Conservation (phyloP, 2,113 vertebrate species). For the Sporophila hypoxantha region DNA sequence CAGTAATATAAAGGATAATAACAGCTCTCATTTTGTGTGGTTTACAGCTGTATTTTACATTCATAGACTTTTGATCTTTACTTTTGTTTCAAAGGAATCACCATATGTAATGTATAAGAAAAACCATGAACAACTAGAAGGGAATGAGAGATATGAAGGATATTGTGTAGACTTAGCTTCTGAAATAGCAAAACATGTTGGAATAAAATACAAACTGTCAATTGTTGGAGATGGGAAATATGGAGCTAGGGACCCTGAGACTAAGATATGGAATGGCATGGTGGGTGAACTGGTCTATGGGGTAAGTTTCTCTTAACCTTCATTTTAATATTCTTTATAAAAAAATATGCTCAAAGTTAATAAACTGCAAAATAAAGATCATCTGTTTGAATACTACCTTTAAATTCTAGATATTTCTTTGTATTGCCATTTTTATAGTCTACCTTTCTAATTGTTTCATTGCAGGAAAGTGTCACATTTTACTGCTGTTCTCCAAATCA, state of each 20-base stretch:
- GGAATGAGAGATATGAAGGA: slow-evolving; percentile 99
- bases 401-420: slow-evolving; percentile 53
- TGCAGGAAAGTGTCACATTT: not conserved
- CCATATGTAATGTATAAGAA: slow-evolving; percentile 99
- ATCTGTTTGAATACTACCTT: slow-evolving; percentile 13
- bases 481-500: not conserved
- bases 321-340: slow-evolving; percentile 50
- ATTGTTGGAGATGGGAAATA: slow-evolving; percentile 98
- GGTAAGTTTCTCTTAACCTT: slow-evolving; percentile 83
- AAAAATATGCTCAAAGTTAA: slow-evolving; percentile 24
- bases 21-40: slow-evolving; percentile 29
- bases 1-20: slow-evolving; percentile 24
- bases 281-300: slow-evolving; percentile 99
- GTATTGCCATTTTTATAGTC: not conserved
- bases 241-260: slow-evolving; percentile 95
- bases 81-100: slow-evolving; percentile 90
- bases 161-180: slow-evolving; percentile 99
- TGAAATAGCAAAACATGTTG: slow-evolving; percentile 99
- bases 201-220: slow-evolving; percentile 99
- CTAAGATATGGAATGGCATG: slow-evolving; percentile 99
- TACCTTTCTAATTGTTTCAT: not conserved
- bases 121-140: slow-evolving; percentile 96
- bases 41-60: slow-evolving; percentile 77
- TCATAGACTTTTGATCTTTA: slow-evolving; percentile 62
- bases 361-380: slow-evolving; percentile 51